These are phyloP conservation scores for Philotrypesis tridentata DNA, from an alignment of 1,140 invertebrate species.

Conservation along the genomic window DNA sequence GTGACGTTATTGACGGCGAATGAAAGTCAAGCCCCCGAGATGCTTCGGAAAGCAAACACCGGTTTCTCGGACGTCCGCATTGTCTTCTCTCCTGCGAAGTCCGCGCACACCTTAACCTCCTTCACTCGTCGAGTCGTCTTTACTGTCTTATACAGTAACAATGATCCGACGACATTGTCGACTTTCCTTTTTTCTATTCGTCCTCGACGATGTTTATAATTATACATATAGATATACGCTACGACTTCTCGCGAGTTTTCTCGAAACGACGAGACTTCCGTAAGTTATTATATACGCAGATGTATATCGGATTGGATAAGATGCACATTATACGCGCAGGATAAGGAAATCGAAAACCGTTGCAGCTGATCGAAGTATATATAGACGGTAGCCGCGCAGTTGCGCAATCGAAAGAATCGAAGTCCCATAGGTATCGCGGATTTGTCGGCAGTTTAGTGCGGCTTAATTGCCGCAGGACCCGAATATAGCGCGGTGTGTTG, in stretches of 20 bases:
- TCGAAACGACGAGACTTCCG: neutral
- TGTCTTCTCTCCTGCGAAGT: no score
- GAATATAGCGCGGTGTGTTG: neutral
- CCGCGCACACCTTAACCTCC: neutral
- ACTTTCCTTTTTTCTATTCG: neutral
- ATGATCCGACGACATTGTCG: neutral
- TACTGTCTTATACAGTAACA: neutral
- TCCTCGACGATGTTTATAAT: no score
- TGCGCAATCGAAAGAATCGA: neutral
- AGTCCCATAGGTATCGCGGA: no score
- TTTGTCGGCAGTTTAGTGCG: neutral
- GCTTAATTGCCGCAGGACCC: neutral
- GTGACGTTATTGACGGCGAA: no score
- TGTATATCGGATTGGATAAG: no score
- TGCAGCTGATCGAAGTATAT: neutral
- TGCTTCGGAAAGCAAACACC: neutral
- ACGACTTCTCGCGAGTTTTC: neutral
- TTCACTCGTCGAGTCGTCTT: neutral
- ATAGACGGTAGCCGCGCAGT: neutral
- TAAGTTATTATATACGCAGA: no score
- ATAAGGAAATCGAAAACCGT: neutral
- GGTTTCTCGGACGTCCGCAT: neutral
- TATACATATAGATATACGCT: no score
- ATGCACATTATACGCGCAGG: no score
- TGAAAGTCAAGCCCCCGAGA: no score